A percentile compares a stretch with the other conserved stretches of the same genome.
Evolutionary conservation across 1,140 invertebrate species (phyloP).

Genomic region (Cydia splendana): DNA sequence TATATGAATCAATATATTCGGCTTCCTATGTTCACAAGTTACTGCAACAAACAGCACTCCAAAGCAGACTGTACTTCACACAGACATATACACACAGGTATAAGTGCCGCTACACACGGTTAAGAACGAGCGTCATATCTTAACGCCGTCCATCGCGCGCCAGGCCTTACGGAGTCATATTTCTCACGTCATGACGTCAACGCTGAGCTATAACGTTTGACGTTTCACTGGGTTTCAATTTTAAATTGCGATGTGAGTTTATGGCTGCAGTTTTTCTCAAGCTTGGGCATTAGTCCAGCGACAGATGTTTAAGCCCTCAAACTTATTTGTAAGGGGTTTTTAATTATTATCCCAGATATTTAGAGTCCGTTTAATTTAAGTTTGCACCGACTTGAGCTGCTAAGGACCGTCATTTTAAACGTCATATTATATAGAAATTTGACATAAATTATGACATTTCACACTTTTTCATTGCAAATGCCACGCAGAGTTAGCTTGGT

Average conservation of each 20-base stretch:
- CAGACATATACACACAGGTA: background rate
- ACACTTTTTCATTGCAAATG: no score
- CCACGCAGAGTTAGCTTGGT: no score
- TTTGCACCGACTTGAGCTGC: no score
- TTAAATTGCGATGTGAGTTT: constrained; percentile 15
- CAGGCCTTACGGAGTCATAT: constrained; percentile 11
- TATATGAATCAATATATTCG: no score
- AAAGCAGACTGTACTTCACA: background rate
- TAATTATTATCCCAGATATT: no score
- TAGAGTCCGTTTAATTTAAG: no score
- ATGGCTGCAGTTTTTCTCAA: background rate
- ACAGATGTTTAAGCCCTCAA: background rate
- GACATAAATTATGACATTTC: no score
- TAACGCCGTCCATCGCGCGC: background rate
- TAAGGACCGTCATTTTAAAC: no score
- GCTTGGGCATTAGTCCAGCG: background rate
- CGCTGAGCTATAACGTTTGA: background rate
- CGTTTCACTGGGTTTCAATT: constrained; percentile 13
- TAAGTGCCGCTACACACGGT: constrained; percentile 8
- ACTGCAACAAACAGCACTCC: background rate
- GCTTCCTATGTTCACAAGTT: background rate
- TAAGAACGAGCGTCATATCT: constrained; percentile 22
- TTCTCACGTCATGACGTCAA: background rate
- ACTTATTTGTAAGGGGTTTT: no score
- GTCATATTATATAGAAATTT: no score